Base-by-base conservation (phyloP, 2,113 vertebrate species). In the Leiothrix lutea region DNA sequence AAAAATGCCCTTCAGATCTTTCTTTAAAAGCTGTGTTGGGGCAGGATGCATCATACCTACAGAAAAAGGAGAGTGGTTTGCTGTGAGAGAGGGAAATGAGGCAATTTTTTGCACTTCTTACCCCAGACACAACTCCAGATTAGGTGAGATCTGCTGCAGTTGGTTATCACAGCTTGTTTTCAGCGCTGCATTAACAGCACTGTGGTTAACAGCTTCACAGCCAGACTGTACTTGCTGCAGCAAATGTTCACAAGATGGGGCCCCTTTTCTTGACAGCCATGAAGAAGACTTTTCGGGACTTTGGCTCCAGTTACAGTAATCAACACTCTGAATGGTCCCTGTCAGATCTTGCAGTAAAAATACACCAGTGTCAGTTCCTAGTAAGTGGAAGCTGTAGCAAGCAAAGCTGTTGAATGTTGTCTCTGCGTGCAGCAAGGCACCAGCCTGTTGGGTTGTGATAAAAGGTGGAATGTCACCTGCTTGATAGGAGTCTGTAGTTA, bases 211-310 rank as follows among this genome's bases (percentile, higher is more conserved):
- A 79, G 54, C 42, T 77, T 47, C 50, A 6, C 51, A 80, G 54
- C 26, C 54, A 77, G 54, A 36, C 18, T 33, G 13, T 7, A 2
- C 10, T 56, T 2, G 1, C 64, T 79, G 61, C 48, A 50, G 73
- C 42, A 95, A 90, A 78, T 4, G 47, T 40, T 94, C 94, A 96
- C 90, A 51, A 91, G 93, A 70, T 95, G 92, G 94, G 58, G 87
- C 66, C 78, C 42, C 58, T 86, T 47, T 92, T 77, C 70, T 38
- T 50, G 33, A 17, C 4, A 72, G 45, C 24, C 54, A 8, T 1
- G 8, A 65, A 33, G 47, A 71, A 29, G 45, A 10, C 12, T 88
- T 60, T 14, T 18, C 33, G 25, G 35, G 26, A 8, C 5, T 15
- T 86, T 29, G 69, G 29, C 58, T 93, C 38, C 62, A 47, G 50